These are phyloP conservation scores for Caenorhabditis remanei DNA, from an alignment of 1,140 invertebrate species.

Conservation along the genomic window DNA sequence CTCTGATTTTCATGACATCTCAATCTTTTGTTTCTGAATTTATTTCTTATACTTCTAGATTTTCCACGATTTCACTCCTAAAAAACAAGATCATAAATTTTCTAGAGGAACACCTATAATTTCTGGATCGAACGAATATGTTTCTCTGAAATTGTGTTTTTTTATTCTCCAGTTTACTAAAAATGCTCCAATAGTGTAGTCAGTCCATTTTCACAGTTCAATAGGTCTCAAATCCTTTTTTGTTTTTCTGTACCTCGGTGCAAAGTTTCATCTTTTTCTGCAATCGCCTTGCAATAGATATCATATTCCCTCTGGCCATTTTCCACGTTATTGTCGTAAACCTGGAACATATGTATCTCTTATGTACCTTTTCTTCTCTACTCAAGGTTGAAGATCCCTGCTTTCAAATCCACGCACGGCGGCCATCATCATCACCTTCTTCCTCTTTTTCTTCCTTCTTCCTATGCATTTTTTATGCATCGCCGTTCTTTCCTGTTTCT, in stretches of 20 bases:
- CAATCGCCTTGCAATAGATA: slow-evolving; percentile 43
- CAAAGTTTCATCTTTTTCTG: slow-evolving; percentile 16
- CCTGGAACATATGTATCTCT: slow-evolving; percentile 33
- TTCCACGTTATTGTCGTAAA: slow-evolving; percentile 23
- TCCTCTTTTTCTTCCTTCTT: neutral
- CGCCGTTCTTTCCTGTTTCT: slow-evolving; percentile 45
- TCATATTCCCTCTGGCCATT: slow-evolving; percentile 32
- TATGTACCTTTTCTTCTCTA: neutral
- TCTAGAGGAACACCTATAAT: no score
- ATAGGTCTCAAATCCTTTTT: neutral
- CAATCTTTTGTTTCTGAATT: no score
- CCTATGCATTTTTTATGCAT: slow-evolving; percentile 49
- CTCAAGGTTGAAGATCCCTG: slow-evolving; percentile 8
- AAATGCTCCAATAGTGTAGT: no score
- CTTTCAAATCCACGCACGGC: neutral
- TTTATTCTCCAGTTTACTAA: no score
- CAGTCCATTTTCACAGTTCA: neutral
- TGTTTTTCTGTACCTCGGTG: neutral
- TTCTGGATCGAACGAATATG: no score
- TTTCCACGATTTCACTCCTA: no score
- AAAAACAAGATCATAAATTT: no score
- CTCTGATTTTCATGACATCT: no score
- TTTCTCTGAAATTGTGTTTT: no score
- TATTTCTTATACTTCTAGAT: no score
- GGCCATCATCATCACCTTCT: slow-evolving; percentile 34